A percentile compares a stretch with the other conserved stretches of the same genome.
phyloP scores from a whole-genome alignment of 2,888 invertebrate genomes.

The Drosophila demipolita region DNA sequence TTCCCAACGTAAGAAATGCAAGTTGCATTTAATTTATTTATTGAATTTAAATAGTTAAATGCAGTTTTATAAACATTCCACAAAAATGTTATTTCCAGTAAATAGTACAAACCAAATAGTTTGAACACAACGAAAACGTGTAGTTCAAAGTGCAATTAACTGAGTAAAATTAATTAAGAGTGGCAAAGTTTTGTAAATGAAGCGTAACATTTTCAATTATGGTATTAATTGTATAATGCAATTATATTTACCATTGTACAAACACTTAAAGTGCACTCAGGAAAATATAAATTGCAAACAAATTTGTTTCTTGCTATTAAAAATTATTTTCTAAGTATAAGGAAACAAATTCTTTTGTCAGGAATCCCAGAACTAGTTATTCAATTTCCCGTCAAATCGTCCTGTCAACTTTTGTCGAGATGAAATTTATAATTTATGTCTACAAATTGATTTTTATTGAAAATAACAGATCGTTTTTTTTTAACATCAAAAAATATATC shows the following conservation, averaged over 20 bases:
- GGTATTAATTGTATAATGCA: neutral
- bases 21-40: too few species aligned
- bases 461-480: too few species aligned
- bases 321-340: neutral
- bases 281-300: neutral
- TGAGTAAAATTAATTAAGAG: neutral
- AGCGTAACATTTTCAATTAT: neutral
- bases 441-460: too few species aligned
- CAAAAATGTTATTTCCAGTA: neutral
- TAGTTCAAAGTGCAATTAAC: neutral
- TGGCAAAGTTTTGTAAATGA: neutral
- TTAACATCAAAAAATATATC: too few species aligned
- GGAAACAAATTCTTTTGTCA: neutral
- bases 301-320: neutral
- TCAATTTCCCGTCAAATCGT: too few species aligned
- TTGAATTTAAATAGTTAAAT: too few species aligned
- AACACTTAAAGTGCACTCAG: neutral
- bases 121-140: neutral
- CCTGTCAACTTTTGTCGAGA: too few species aligned
- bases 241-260: neutral
- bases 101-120: neutral
- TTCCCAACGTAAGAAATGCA: neutral
- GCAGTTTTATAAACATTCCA: too few species aligned
- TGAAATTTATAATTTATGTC: too few species aligned
- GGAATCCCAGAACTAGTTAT: too few species aligned